Percentiles rank a stretch among this genome's conserved stretches.
phyloP scores from a whole-genome alignment of 64 coral and sea anemone species.

The Montipora sp. region DNA sequence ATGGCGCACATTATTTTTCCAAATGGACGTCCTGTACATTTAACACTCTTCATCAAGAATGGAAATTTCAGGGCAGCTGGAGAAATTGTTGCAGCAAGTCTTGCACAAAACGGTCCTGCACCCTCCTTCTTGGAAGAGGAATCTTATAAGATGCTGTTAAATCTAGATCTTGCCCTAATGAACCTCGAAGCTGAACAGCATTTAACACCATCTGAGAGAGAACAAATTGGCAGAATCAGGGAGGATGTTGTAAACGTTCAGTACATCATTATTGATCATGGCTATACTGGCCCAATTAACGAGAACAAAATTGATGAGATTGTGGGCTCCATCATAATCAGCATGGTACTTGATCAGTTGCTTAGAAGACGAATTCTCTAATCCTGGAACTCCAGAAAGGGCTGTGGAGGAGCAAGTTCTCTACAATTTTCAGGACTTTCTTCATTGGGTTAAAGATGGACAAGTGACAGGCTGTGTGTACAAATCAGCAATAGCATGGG shows the following conservation, averaged over 20 bases:
- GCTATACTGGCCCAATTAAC: conserved; percentile 50
- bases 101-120: conserved; percentile 25
- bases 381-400: conserved; percentile 27
- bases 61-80: conserved; percentile 24
- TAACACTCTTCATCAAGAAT: conserved; percentile 23
- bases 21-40: conserved; percentile 17
- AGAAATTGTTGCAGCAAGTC: conserved; percentile 25
- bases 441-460: conserved; percentile 49
- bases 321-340: conserved; percentile 52
- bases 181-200: conserved; percentile 20
- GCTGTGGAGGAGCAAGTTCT: conserved; percentile 47
- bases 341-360: conserved; percentile 48
- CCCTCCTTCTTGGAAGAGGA: conserved; percentile 23
- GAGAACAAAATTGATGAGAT: conserved; percentile 42
- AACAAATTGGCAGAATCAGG: conserved; percentile 44
- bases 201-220: conserved; percentile 37
- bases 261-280: conserved; percentile 56
- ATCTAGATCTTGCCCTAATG: conserved; percentile 14
- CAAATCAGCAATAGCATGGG: conserved; percentile 52
- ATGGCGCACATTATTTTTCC: neutral
- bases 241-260: conserved; percentile 42
- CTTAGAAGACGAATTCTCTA: neutral
- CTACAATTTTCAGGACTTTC: conserved; percentile 69
- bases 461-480: neutral
- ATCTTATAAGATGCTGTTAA: conserved; percentile 31